A percentile compares a stretch with the other conserved stretches of the same genome.
phyloP scores from a whole-genome alignment of 1,140 invertebrate genomes.

The Drosophila ficusphila region DNA sequence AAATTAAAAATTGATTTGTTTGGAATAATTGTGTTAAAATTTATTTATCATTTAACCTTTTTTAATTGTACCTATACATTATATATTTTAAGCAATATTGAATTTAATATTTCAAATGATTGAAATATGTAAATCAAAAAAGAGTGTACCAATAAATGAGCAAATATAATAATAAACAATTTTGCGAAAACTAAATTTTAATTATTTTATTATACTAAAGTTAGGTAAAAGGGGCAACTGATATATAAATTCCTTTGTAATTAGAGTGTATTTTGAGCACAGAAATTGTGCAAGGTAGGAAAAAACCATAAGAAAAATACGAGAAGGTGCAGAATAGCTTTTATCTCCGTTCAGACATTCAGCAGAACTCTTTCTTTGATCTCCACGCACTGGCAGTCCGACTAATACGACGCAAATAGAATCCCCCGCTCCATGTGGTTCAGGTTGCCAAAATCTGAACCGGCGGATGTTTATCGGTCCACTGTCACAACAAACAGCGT shows the following conservation, averaged over 20 bases:
- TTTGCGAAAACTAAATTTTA: no score
- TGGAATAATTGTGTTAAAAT: no score
- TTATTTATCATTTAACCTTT: no score
- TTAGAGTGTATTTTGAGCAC: neutral
- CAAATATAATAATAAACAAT: no score
- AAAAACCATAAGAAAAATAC: neutral
- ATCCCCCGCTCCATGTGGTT: conserved; percentile 4
- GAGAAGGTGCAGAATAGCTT: neutral
- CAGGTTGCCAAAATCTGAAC: conserved; percentile 32
- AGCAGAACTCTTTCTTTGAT: conserved; percentile 10
- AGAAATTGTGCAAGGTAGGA: neutral
- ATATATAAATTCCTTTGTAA: no score
- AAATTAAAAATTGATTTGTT: neutral
- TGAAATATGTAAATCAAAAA: no score
- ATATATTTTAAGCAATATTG: no score
- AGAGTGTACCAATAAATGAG: no score
- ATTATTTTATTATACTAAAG: no score
- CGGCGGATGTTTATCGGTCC: conserved; percentile 45
- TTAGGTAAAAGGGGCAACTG: no score
- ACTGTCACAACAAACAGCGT: conserved; percentile 36
- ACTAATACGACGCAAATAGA: neutral
- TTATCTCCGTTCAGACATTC: neutral
- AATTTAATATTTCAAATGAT: no score
- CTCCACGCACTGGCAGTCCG: neutral
- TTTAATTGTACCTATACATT: no score